These are phyloP conservation scores for Phania funesta DNA, from an alignment of 2,888 invertebrate species.

Conservation along the genomic window DNA sequence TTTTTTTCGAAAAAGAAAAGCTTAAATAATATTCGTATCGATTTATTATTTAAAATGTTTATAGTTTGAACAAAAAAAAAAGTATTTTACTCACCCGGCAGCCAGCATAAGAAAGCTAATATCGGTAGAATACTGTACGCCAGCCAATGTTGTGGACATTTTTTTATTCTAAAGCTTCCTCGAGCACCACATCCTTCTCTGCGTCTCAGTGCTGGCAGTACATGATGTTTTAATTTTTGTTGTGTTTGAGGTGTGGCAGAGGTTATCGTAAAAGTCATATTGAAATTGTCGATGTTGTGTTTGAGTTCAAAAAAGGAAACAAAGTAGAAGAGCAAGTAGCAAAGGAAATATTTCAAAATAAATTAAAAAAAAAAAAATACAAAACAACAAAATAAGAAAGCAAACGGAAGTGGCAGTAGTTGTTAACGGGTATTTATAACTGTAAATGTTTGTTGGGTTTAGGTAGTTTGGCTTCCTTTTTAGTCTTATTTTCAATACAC, in stretches of 20 bases:
- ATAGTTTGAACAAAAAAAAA: neutral
- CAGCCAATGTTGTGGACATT: constrained; percentile 37
- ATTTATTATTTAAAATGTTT: too few relatives aligned
- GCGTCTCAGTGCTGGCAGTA: neutral
- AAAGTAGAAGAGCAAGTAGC: constrained; percentile 11
- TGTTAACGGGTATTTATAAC: constrained; percentile 56
- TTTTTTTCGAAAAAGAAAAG: too few relatives aligned
- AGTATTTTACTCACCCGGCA: constrained; percentile 58
- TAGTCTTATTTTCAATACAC: neutral
- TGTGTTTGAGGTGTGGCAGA: constrained; percentile 24
- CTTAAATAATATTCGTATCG: too few relatives aligned
- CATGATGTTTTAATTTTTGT: neutral
- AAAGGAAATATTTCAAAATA: constrained; percentile 4
- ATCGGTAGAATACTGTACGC: constrained; percentile 48
- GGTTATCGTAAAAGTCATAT: constrained; percentile 39
- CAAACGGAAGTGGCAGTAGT: constrained; percentile 59
- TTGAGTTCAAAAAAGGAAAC: constrained; percentile 4
- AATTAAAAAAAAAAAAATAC: neutral
- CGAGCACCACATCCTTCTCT: neutral
- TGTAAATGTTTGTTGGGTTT: constrained; percentile 62
- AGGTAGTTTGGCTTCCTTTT: constrained; percentile 50
- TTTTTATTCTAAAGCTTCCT: constrained; percentile 17
- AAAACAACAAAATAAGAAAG: neutral
- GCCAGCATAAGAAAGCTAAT: constrained; percentile 46
- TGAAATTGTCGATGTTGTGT: constrained; percentile 43